These are phyloP conservation scores for Rhamnusium bicolor DNA, from an alignment of 2,888 invertebrate genomes.

Conservation along the genomic window DNA sequence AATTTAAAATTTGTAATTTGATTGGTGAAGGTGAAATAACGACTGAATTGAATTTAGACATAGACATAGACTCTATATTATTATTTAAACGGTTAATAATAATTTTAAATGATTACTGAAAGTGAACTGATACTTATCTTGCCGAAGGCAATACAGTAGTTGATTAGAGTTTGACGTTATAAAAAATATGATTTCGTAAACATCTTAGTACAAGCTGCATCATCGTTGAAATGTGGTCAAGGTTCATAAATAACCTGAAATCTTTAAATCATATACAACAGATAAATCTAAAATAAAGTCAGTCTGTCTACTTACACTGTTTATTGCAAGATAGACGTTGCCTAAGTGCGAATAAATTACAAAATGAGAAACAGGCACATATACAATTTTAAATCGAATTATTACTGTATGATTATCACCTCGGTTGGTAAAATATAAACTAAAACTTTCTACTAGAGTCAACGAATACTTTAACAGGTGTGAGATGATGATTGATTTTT, in stretches of 20 bases:
- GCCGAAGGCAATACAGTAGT: background rate
- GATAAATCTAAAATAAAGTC: slow-evolving; percentile 5
- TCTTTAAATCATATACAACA: background rate
- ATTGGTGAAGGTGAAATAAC: too few species aligned
- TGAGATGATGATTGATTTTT: background rate
- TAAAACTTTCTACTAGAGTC: background rate
- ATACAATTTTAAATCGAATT: background rate
- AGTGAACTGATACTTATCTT: slow-evolving; percentile 7
- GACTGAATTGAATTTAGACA: too few species aligned
- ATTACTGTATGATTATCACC: background rate
- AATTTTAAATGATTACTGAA: slow-evolving; percentile 1
- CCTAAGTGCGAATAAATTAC: slow-evolving; percentile 19
- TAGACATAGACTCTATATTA: too few species aligned
- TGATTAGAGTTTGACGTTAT: background rate
- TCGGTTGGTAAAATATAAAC: background rate
- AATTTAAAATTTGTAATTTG: too few species aligned
- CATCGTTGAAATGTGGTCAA: slow-evolving; percentile 19
- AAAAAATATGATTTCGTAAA: background rate
- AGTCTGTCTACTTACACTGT: background rate
- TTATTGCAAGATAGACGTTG: slow-evolving; percentile 4
- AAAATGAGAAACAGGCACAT: slow-evolving; percentile 6
- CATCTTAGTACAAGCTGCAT: background rate
- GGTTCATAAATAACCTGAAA: slow-evolving; percentile 14
- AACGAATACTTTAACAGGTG: background rate
- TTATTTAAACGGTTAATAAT: background rate